phyloP scores from a whole-genome alignment of 37 sponge, comb jelly and placozoan species.

The Spongilla lacustris region DNA sequence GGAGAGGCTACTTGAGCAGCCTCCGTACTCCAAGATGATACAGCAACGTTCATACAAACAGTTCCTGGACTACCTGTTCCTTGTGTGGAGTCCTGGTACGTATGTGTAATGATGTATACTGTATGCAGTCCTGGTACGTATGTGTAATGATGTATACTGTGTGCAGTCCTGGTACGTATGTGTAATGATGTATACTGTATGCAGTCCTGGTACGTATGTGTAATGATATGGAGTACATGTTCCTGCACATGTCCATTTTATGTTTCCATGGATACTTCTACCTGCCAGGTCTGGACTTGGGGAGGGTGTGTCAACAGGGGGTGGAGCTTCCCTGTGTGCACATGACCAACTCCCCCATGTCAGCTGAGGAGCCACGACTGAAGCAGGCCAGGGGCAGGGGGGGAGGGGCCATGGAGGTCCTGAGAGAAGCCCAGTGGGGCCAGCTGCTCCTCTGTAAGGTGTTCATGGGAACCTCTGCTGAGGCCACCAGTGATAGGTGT shows the following conservation, averaged over 20 bases:
- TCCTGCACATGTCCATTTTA: no score
- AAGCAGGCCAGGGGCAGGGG: constrained; percentile 6
- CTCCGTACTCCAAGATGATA: background rate
- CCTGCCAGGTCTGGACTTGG: constrained; percentile 5
- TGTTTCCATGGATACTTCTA: no score
- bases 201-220: background rate
- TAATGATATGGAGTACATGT: no score
- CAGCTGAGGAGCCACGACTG: constrained; percentile 47
- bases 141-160: no score
- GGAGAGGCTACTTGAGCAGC: constrained; percentile 15
- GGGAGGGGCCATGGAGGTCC: constrained; percentile 10
- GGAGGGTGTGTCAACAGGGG: constrained; percentile 8
- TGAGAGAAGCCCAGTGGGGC: constrained; percentile 18
- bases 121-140: background rate
- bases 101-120: background rate
- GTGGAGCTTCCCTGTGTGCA: constrained; percentile 7
- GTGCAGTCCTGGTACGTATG: no score
- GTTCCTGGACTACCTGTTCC: constrained; percentile 50
- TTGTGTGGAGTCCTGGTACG: constrained; percentile 45
- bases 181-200: no score
- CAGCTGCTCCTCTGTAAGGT: constrained; percentile 77
- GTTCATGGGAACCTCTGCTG: constrained; percentile 41
- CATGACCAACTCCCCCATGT: constrained; percentile 63
- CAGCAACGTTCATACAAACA: background rate
- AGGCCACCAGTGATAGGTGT: constrained; percentile 8